Base-by-base conservation (phyloP, 2,888 invertebrate species). In the Galeopsomyia nigrocyanea region DNA sequence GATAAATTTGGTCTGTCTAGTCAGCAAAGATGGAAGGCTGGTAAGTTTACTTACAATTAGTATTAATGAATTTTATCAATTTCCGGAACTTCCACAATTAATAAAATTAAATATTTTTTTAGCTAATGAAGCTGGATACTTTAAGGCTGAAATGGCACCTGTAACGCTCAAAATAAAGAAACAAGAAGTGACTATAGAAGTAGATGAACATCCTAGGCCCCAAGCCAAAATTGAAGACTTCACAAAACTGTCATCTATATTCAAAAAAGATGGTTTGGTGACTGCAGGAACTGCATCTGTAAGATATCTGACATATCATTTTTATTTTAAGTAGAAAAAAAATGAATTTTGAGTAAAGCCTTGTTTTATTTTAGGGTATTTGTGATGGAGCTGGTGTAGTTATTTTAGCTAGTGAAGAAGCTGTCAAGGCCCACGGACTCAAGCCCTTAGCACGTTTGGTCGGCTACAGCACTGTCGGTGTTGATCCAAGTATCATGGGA, bases 401-500 rank as follows among this genome's bases (percentile, higher is more conserved):
- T 1, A 89, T 99, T 17, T 84, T 99, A 63, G 98, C 98, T 49
- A 94, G 94, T 79, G 99, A 99, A 87, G 94, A 92, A 73, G 96
- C 97, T 0, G 90, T 95, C 0, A 94, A 94, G 83, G 87, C 92
- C 79, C 89, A 94, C 81, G 92, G 92, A 77, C 89, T 98, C 61
- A 95, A 92, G 82, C 99, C 99, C 0, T 39, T 76, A 68, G 99
- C 98, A 0, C 91, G 98, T 73, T 88, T 99, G 19, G 93, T 96
- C 10, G 97, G 94, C 53, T 99, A 96, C 88, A 92, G 95, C n/a
- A 90, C 93, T 80, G 95, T 97, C 75, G 98, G 98, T 67, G 98
- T 98, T 58, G 98, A 98, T 80, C 99, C 99, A 56, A 93, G 92
- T 83, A 97, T 99, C 81, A 99, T 99, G 99, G 99, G 98, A 68